Percentiles rank a stretch among this genome's conserved stretches.
These are phyloP conservation scores for Rhogogaster chlorosoma DNA, from an alignment of 2,888 invertebrate species.

Conservation along the genomic window DNA sequence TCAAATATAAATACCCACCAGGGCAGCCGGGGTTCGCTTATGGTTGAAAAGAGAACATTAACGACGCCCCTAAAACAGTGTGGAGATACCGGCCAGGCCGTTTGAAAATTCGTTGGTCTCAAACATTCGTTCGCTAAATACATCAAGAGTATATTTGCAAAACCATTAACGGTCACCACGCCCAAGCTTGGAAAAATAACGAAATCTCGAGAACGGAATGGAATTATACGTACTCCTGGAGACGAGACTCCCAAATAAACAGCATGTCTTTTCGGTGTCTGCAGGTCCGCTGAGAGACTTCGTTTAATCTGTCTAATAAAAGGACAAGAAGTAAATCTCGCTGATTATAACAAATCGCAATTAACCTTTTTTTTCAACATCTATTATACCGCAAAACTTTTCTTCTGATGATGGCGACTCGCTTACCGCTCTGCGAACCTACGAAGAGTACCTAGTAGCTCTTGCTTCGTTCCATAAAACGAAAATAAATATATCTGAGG, in stretches of 20 bases:
- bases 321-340: not conserved
- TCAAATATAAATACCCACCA: constrained; percentile 30
- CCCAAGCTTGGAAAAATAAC: not conserved
- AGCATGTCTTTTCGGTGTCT: not conserved
- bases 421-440: not conserved
- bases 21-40: not conserved
- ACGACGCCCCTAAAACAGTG: not conserved
- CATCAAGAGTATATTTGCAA: constrained; percentile 31
- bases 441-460: not conserved
- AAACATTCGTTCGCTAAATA: not conserved
- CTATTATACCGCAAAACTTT: not conserved
- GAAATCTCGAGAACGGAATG: too few species aligned
- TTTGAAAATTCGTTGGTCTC: constrained; percentile 2
- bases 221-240: not conserved
- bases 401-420: not conserved
- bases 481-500: not conserved
- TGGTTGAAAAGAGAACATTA: constrained; percentile 11
- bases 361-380: not conserved
- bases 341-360: not conserved
- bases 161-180: constrained; percentile 22
- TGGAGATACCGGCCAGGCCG: not conserved
- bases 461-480: not conserved
- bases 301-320: not conserved
- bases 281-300: not conserved
- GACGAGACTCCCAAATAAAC: not conserved